Conservation (phyloP, 1,140 invertebrate species). For the Hylaeus volcanicus region DNA sequence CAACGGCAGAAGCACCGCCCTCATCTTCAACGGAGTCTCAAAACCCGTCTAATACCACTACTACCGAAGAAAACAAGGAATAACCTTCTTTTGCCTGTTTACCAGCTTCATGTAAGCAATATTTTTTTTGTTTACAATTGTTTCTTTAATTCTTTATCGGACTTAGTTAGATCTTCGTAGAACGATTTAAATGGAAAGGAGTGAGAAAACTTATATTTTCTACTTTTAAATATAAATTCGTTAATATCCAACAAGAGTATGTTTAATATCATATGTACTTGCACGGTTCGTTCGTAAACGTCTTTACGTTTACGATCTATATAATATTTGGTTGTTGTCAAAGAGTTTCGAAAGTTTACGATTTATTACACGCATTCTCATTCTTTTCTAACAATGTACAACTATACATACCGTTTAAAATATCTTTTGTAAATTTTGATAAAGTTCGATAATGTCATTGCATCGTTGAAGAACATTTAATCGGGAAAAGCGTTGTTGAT, state of each 20-base stretch:
- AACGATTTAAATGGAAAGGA: conserved; percentile 8
- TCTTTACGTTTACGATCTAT: background rate
- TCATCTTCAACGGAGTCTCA: conserved; percentile 67
- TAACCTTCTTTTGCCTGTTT: conserved; percentile 73
- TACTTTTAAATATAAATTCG: background rate
- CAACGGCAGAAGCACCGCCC: conserved; percentile 57
- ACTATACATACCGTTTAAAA: background rate
- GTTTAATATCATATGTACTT: background rate
- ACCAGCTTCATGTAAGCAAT: conserved; percentile 62
- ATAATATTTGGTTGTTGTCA: background rate
- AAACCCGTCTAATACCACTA: conserved; percentile 68
- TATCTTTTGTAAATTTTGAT: background rate
- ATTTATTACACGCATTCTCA: background rate
- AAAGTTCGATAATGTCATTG: conserved; percentile 16
- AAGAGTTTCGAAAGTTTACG: background rate
- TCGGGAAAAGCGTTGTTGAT: conserved; percentile 17
- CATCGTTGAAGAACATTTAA: conserved; percentile 12
- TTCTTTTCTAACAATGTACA: background rate
- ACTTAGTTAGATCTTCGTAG: background rate
- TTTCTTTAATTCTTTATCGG: conserved; percentile 17
- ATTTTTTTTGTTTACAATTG: conserved; percentile 8
- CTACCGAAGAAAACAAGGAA: conserved; percentile 77
- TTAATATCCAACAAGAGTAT: background rate
- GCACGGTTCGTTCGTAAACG: background rate
- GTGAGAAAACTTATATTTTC: background rate